Conservation (phyloP, 2,797 vertebrate species). For the Ataeniobius toweri region DNA sequence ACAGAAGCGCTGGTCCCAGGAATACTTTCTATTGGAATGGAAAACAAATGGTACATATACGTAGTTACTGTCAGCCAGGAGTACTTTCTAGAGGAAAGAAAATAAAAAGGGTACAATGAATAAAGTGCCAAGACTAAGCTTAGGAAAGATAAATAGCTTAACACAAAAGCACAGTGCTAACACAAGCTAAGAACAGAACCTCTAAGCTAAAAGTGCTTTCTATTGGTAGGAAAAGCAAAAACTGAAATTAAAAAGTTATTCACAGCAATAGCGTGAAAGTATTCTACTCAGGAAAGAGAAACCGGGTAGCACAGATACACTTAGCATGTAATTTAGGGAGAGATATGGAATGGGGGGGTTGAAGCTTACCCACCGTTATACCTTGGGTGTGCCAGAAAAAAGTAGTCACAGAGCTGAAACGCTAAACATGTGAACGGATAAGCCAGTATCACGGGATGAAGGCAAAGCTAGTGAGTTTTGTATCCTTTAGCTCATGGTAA, state of each 20-base stretch:
- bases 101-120: neutral
- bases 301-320: neutral
- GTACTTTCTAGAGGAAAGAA: neutral
- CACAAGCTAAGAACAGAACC: neutral
- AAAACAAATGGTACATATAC: neutral
- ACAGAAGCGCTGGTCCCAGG: neutral
- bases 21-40: neutral
- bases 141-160: neutral
- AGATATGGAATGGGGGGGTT: no score
- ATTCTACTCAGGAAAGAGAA: neutral
- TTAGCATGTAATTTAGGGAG: neutral
- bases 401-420: neutral
- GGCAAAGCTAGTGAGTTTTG: neutral
- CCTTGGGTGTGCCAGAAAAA: neutral
- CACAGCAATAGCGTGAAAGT: neutral
- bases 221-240: neutral
- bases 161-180: neutral
- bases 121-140: neutral
- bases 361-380: no score
- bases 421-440: neutral
- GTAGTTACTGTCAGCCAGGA: neutral
- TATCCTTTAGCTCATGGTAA: neutral
- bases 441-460: neutral
- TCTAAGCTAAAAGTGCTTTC: neutral
- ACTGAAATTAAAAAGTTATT: neutral